Percentiles rank a stretch among this genome's conserved stretches.
Conservation (phyloP, 2,888 invertebrate species). For the Calameuta pallipes region DNA sequence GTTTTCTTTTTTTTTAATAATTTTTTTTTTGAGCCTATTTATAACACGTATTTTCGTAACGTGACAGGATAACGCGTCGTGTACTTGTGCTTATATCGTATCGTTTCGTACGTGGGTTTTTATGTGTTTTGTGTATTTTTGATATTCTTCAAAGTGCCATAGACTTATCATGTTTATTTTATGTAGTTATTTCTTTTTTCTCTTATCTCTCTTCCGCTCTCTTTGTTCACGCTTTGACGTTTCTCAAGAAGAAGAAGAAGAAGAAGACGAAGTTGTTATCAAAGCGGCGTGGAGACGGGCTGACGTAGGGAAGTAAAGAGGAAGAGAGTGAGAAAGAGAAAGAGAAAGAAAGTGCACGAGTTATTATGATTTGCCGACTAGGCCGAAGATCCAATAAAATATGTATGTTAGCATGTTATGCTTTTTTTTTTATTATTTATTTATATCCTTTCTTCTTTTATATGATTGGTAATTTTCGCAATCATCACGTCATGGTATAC, state of each 20-base stretch:
- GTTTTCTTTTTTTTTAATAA: not conserved
- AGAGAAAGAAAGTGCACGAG: slow-evolving; percentile 5
- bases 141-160: not conserved
- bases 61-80: not conserved
- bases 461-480: not conserved
- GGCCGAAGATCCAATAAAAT: not conserved
- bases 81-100: not conserved
- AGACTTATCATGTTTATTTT: not conserved
- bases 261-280: not conserved
- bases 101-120: not conserved
- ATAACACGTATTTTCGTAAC: not conserved
- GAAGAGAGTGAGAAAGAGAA: slow-evolving; percentile 3
- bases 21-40: not conserved
- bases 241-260: not conserved
- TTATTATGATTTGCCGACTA: not conserved
- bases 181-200: slow-evolving; percentile 1
- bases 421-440: not conserved
- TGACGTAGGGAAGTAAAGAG: not conserved
- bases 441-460: not conserved
- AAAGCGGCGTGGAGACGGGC: not conserved
- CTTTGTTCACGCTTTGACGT: not conserved
- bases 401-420: not conserved
- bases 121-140: not conserved
- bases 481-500: not conserved
- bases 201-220: slow-evolving; percentile 3